Percentiles rank a stretch among this genome's conserved stretches.
Conservation (phyloP, 2,113 vertebrate species). For the Neogobius melanostomus region DNA sequence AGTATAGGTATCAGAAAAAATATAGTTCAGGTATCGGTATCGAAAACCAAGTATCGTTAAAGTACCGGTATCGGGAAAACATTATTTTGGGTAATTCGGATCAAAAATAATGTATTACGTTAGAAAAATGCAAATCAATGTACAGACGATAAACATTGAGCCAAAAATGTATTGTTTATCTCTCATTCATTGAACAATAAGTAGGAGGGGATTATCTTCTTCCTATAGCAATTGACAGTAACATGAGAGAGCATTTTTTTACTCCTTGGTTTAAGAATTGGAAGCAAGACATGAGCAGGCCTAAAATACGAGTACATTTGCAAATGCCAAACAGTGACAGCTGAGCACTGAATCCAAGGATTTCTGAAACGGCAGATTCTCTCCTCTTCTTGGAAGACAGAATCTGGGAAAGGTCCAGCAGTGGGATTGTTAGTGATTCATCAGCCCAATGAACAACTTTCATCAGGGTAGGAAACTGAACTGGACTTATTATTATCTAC, state of each 20-base stretch:
- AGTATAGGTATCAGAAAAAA: no score
- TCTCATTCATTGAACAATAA: no score
- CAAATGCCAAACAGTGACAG: constrained; percentile 6
- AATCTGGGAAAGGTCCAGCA: background rate
- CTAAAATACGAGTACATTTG: background rate
- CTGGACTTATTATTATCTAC: background rate
- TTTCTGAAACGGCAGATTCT: background rate
- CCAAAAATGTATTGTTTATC: no score
- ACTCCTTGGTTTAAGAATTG: background rate
- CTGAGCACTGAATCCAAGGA: constrained; percentile 1
- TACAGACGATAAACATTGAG: no score
- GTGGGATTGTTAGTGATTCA: background rate
- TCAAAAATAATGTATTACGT: no score
- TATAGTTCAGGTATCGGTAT: no score
- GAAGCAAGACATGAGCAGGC: constrained; percentile 4
- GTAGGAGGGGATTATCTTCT: background rate
- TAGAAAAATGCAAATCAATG: no score
- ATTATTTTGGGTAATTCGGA: no score
- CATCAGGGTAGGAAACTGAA: background rate
- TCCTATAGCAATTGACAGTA: constrained; percentile 2
- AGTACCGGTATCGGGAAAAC: no score
- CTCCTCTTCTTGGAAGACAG: background rate
- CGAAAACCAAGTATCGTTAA: no score
- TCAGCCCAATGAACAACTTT: background rate
- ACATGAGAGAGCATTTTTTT: constrained; percentile 3